Percentiles rank a stretch among this genome's conserved stretches.
Evolutionary conservation across 2,888 invertebrate genomes (phyloP).

Genomic region (Dilophus febrilis): DNA sequence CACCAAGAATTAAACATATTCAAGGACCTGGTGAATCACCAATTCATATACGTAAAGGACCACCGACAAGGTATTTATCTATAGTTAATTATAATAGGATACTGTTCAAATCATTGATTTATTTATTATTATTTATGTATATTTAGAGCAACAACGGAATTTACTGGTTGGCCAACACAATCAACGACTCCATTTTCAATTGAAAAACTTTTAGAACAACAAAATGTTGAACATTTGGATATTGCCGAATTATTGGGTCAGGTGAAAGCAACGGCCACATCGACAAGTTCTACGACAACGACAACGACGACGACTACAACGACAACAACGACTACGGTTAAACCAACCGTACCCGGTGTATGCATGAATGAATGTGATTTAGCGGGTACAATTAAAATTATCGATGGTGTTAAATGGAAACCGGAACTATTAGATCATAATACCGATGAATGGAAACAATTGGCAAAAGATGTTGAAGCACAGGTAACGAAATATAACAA

Average conservation of each 20-base stretch:
- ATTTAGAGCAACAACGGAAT: slow-evolving; percentile 63
- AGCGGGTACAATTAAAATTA: slow-evolving; percentile 69
- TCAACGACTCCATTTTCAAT: slow-evolving; percentile 76
- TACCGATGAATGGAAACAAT: slow-evolving; percentile 69
- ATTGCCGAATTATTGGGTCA: slow-evolving; percentile 31
- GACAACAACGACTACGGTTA: slow-evolving; percentile 50
- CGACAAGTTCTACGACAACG: slow-evolving; percentile 35
- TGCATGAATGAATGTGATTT: slow-evolving; percentile 66
- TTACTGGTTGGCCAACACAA: slow-evolving; percentile 81
- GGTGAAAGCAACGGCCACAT: slow-evolving; percentile 28
- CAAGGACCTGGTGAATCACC: slow-evolving; percentile 34
- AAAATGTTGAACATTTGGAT: slow-evolving; percentile 38
- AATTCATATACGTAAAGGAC: slow-evolving; percentile 67
- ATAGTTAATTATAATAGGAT: not conserved
- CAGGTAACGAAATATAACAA: slow-evolving; percentile 37
- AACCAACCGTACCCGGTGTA: slow-evolving; percentile 60
- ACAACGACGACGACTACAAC: slow-evolving; percentile 44
- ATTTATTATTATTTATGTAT: slow-evolving; percentile 1
- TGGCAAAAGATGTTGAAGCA: slow-evolving; percentile 63
- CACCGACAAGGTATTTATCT: slow-evolving; percentile 51
- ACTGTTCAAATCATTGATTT: not conserved
- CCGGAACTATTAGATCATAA: slow-evolving; percentile 74
- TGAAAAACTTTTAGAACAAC: slow-evolving; percentile 56
- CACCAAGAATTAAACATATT: slow-evolving; percentile 33
- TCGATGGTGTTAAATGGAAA: slow-evolving; percentile 67